phyloP scores from a whole-genome alignment of 2,797 vertebrate species.

The Gallinago nigripennis region DNA sequence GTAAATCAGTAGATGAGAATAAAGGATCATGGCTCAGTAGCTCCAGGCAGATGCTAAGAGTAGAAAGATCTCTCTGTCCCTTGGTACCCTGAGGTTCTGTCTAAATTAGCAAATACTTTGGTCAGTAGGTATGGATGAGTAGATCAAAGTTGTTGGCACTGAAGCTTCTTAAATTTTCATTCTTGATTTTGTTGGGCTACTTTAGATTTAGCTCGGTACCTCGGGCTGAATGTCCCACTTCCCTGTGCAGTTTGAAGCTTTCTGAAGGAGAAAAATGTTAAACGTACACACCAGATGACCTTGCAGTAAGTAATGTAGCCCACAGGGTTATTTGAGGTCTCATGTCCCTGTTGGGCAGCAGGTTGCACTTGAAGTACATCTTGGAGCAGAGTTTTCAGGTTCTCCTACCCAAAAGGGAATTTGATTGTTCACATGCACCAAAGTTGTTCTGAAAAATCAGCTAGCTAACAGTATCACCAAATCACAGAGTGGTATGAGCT shows the following conservation, averaged over 20 bases:
- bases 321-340: background rate
- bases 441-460: background rate
- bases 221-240: background rate
- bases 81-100: background rate
- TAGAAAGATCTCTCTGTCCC: background rate
- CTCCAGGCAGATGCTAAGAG: background rate
- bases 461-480: background rate
- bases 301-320: background rate
- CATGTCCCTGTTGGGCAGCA: background rate
- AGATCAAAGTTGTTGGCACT: background rate
- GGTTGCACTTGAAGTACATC: background rate
- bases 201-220: background rate
- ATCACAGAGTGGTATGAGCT: too few relatives aligned
- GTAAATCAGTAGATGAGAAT: background rate
- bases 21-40: background rate
- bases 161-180: background rate
- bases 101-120: background rate
- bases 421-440: background rate
- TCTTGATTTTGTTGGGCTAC: background rate
- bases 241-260: background rate
- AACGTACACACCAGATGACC: rapidly evolving
- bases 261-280: background rate
- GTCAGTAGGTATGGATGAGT: background rate
- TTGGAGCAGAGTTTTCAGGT: background rate
- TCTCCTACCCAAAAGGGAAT: background rate